These are phyloP conservation scores for Oegoconia quadripuncta DNA, from an alignment of 2,888 invertebrate genomes.

Conservation along the genomic window DNA sequence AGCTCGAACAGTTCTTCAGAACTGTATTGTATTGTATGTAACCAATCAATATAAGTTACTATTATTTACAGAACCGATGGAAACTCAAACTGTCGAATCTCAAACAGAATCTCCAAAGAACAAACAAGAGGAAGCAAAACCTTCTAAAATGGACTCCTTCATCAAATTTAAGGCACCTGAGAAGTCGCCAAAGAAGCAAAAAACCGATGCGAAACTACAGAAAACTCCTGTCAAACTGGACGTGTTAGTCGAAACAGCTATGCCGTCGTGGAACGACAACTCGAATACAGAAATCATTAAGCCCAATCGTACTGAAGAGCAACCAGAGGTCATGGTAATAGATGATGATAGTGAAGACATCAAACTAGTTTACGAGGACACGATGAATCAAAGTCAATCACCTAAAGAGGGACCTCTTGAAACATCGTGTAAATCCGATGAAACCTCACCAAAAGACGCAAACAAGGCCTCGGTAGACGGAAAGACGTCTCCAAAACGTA, in stretches of 20 bases:
- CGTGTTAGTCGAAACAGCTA: slow-evolving; percentile 62
- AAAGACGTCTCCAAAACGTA: slow-evolving; percentile 18
- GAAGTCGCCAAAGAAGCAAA: slow-evolving; percentile 52
- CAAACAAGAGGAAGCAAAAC: slow-evolving; percentile 28
- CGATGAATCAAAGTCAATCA: slow-evolving; percentile 29
- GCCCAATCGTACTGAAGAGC: slow-evolving; percentile 44
- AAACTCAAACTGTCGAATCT: slow-evolving; percentile 32
- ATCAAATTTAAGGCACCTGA: slow-evolving; percentile 64
- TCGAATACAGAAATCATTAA: slow-evolving; percentile 60
- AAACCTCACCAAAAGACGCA: slow-evolving; percentile 23
- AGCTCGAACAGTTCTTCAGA: background rate
- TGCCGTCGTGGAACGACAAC: slow-evolving; percentile 73
- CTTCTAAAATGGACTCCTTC: slow-evolving; percentile 52
- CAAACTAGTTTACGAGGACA: slow-evolving; percentile 79
- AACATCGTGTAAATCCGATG: slow-evolving; percentile 18
- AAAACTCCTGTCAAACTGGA: slow-evolving; percentile 66
- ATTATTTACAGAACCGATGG: slow-evolving; percentile 43
- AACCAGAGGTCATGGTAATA: slow-evolving; percentile 26
- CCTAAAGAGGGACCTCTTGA: too few relatives aligned
- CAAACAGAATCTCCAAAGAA: slow-evolving; percentile 25
- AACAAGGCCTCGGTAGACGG: slow-evolving; percentile 9
- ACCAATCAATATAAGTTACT: background rate
- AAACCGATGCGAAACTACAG: slow-evolving; percentile 29
- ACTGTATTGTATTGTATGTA: too few relatives aligned
- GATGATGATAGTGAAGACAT: slow-evolving; percentile 78